Evolutionary conservation across 2,888 invertebrate genomes (phyloP).

Genomic region (Stratiomys singularior): DNA sequence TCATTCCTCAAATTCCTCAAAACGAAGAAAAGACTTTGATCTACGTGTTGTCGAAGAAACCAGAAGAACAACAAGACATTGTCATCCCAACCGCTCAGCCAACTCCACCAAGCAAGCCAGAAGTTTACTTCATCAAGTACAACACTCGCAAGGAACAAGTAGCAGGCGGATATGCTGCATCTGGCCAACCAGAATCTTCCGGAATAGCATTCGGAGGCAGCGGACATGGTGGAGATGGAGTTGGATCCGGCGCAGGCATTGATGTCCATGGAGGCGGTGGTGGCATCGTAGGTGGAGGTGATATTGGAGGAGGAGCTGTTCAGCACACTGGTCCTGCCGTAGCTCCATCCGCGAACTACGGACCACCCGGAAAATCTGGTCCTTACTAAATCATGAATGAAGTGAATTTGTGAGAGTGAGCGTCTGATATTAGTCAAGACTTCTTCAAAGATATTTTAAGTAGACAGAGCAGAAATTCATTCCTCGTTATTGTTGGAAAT

Average conservation of each 20-base stretch:
- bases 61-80: conserved; percentile 83
- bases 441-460: conserved; percentile 29
- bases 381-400: conserved; percentile 64
- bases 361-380: conserved; percentile 74
- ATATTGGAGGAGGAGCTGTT: conserved; percentile 51
- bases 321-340: conserved; percentile 21
- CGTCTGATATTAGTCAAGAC: conserved; percentile 42
- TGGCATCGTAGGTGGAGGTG: conserved; percentile 53
- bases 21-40: conserved; percentile 89
- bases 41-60: conserved; percentile 88
- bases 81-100: conserved; percentile 79
- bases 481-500: conserved; percentile 46
- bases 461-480: conserved; percentile 13
- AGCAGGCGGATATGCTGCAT: conserved; percentile 55
- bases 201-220: conserved; percentile 46
- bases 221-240: conserved; percentile 31
- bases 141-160: conserved; percentile 64
- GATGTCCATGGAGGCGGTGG: conserved; percentile 52
- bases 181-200: conserved; percentile 28
- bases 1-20: conserved; percentile 80
- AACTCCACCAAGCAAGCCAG: conserved; percentile 86
- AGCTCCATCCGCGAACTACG: conserved; percentile 68
- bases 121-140: conserved; percentile 81
- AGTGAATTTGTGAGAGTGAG: not conserved
- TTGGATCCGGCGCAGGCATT: conserved; percentile 40